Base-by-base conservation (phyloP, 1,140 invertebrate genomes). In the Neodiprion virginianus region DNA sequence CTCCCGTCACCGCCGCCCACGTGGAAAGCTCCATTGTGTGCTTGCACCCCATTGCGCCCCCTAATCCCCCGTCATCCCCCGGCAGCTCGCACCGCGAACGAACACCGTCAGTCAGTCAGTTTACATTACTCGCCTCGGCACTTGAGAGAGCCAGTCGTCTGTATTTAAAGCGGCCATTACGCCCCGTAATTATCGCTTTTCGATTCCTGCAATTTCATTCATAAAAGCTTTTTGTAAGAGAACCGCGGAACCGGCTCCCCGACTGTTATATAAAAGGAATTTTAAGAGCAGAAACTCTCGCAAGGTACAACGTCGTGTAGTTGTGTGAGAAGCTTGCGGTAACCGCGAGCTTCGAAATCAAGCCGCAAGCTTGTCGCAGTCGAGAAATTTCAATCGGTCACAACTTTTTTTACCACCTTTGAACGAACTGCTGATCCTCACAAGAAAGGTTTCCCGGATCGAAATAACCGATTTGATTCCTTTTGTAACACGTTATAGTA, bases 1-100 rank as follows among this genome's bases (percentile, higher is more conserved):
- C 50, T 53, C 17, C 17, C 17, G 17, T 21, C 72, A 72, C 75
- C 48, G 74, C 76, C 74, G 72, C 67, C 79, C 74, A 74, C 69
- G 75, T 74, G 76, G n/a, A 53, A 53, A 53, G 50, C 50, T 53
- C 50, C n/a, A 53, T 53, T 53, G 50, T 53, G 50, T 53, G 50
- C 10, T 14, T 10, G 50, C n/a, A 53, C 50, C 50, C 50, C 50
- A n/a, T 14, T 53, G 10, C 50, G 50, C 50, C 50, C 50, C 50
- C n/a, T 53, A 53, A 53, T 53, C n/a, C 50, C 50, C 50, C 50
- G 10, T 53, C 50, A n/a, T 53, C 10, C 50, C 50, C 1, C 50
- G 10, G n/a, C 10, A n/a, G 50, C 50, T 10, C 50, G 10, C 50
- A n/a, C 10, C 50, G 50, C 50, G 50, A 53, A 53, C 50, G n/a